Conservation (phyloP, 2,888 invertebrate genomes). For the Hylaea fasciaria region DNA sequence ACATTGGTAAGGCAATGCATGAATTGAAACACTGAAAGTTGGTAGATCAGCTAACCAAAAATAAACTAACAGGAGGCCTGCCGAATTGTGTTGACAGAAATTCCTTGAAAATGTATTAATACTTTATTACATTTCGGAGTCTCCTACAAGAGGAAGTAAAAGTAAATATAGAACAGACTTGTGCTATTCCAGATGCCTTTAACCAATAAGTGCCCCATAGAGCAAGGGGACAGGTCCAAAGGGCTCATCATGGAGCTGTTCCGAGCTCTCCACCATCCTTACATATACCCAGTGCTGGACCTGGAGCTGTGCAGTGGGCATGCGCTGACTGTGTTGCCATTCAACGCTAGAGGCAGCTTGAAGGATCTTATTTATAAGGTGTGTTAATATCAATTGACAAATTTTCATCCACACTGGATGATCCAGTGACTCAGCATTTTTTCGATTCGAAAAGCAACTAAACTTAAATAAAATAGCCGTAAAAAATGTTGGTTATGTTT, state of each 20-base stretch:
- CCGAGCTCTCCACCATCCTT: constrained; percentile 95
- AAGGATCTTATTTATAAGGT: constrained; percentile 96
- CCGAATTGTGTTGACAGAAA: too few species aligned
- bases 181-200: constrained; percentile 77
- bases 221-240: constrained; percentile 87
- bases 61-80: too few species aligned
- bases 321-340: constrained; percentile 91
- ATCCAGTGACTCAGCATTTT: too few species aligned
- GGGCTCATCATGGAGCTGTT: constrained; percentile 91
- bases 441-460: too few species aligned
- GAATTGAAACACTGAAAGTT: too few species aligned
- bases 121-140: too few species aligned
- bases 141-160: too few species aligned
- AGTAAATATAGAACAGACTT: too few species aligned
- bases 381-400: not conserved
- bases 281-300: constrained; percentile 95
- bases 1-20: constrained; percentile 81
- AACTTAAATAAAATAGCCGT: too few species aligned
- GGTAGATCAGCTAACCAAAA: too few species aligned
- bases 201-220: constrained; percentile 87
- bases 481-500: too few species aligned
- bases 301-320: constrained; percentile 90
- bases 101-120: too few species aligned
- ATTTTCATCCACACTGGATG: not conserved
- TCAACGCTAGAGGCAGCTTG: constrained; percentile 93